Evolutionary conservation across 1,140 invertebrate genomes (phyloP), one percentile per base, ranked within the genome.

Genomic region (Chionoecetes opilio): DNA sequence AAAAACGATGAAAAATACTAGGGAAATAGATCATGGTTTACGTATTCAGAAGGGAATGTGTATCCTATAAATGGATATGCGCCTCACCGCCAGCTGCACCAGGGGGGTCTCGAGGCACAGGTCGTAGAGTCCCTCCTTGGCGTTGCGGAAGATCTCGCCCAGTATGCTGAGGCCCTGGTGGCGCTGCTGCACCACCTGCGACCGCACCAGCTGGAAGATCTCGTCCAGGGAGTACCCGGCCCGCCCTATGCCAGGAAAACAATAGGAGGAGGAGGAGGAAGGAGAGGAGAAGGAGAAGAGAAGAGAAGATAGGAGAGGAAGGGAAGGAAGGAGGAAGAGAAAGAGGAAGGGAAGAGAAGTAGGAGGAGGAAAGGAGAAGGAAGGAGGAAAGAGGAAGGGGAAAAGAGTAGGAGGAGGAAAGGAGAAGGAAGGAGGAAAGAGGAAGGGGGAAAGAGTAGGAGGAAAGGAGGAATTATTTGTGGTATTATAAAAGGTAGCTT

Each of bases 191-290:
- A 97, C 96, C 91, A 97, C 97, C 21, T 97, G 96, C 94, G 97
- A 97, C 31, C 97, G 96, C n/a, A 97, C 96, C 26, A 97, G 96
- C 26, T 96, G 96, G 93, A 97, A 97, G 8, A 97, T 87, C 96
- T 97, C 97, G 90, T 97, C 97, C 38, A 97, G 91, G 3, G 97
- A 97, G 96, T 97, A 97, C 8, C 97, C 97, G 37, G 97, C 84
- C 29, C 96, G 94, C 38, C 95, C 96, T 96, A 93, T 38, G 86
- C 31, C 3, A 94, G 63, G 29, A 26, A 8, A 29, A 91, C n/a
- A n/a, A 53, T 5, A 1, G 63, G 5, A n/a, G 21, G 63, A 75
- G 63, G 6, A 21, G 53, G 53, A 8, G 41, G 53, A 21, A 21
- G 26, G n/a, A 6, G 37, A 38, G 85, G n/a, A 34, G 8, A 38